phyloP scores from a whole-genome alignment of 2,888 invertebrate species.

The Yponomeuta malinellus region DNA sequence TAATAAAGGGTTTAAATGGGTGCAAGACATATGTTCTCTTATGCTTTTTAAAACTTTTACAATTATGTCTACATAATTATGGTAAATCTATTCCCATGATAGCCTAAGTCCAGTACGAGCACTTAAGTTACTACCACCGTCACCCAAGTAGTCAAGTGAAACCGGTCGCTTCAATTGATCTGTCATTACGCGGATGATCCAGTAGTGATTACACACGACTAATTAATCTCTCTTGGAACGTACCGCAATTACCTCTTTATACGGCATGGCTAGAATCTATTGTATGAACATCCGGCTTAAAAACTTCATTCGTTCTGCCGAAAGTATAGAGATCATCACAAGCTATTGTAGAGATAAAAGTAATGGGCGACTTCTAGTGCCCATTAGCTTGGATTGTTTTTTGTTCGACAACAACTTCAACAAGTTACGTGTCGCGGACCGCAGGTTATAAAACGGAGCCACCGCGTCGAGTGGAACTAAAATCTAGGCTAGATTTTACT shows the following conservation, averaged over 20 bases:
- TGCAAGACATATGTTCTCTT: background rate
- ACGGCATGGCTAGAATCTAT: background rate
- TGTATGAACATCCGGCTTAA: background rate
- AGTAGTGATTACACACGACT: slow-evolving; percentile 22
- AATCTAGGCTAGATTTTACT: slow-evolving; percentile 15
- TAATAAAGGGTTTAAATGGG: background rate
- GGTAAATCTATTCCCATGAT: background rate
- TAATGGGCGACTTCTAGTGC: background rate
- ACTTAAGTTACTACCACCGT: background rate
- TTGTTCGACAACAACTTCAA: background rate
- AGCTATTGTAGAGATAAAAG: background rate
- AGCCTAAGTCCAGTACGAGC: background rate
- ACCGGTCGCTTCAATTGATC: slow-evolving; percentile 8
- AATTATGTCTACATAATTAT: background rate
- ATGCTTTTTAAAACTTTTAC: no score
- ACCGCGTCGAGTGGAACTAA: background rate
- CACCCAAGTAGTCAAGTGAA: background rate
- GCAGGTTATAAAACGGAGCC: background rate
- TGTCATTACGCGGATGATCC: slow-evolving; percentile 8
- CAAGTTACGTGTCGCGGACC: slow-evolving; percentile 18
- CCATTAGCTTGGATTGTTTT: background rate
- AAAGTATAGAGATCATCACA: background rate
- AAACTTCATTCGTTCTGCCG: background rate
- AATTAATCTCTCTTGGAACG: slow-evolving; percentile 36
- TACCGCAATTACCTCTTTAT: slow-evolving; percentile 28